Evolutionary conservation across 1,140 invertebrate species (phyloP).

Genomic region (Drosophila nigrodunni): DNA sequence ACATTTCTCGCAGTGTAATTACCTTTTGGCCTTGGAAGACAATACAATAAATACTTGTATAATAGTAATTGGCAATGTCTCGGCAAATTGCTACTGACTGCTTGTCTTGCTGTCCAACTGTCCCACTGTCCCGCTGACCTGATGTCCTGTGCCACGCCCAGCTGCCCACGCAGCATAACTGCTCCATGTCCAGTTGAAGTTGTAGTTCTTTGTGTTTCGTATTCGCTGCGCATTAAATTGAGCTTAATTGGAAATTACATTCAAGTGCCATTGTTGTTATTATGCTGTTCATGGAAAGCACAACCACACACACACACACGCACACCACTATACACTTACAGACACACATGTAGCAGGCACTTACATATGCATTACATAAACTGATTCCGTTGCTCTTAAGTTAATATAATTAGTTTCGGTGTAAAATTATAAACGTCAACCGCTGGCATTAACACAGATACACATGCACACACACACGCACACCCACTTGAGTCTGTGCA

Average conservation of each 20-base stretch:
- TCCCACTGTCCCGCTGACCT: no score
- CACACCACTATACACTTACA: neutral
- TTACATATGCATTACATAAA: conserved; percentile 79
- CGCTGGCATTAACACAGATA: conserved; percentile 42
- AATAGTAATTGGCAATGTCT: conserved; percentile 32
- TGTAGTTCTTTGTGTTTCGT: conserved; percentile 24
- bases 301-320: conserved; percentile 13
- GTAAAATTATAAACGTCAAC: conserved; percentile 76
- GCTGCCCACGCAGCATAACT: neutral
- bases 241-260: conserved; percentile 80
- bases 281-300: conserved; percentile 19
- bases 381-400: conserved; percentile 66
- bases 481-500: conserved; percentile 12
- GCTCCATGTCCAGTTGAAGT: conserved; percentile 26
- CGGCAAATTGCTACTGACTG: conserved; percentile 14
- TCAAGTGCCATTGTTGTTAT: conserved; percentile 59
- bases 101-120: neutral
- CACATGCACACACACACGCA: conserved; percentile 11
- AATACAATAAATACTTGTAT: conserved; percentile 48
- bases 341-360: conserved; percentile 36
- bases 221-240: conserved; percentile 62
- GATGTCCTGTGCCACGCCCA: conserved; percentile 3
- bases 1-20: conserved; percentile 38
- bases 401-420: conserved; percentile 81
- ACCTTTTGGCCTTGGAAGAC: conserved; percentile 7